These are phyloP conservation scores for Colaptes auratus DNA, from an alignment of 2,113 vertebrate genomes.

Conservation along the genomic window DNA sequence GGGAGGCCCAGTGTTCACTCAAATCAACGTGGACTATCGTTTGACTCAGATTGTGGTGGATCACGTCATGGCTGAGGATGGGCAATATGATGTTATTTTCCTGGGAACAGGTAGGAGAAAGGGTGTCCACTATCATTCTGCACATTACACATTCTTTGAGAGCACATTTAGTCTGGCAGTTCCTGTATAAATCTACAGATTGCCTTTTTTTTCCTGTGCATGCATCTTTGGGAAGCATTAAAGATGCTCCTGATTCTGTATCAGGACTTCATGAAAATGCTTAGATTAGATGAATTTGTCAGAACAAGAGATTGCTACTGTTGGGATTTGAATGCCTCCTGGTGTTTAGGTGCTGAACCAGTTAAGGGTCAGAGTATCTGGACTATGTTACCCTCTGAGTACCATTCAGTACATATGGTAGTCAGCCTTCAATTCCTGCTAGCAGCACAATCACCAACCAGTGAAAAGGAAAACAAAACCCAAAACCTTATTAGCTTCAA, in stretches of 20 bases:
- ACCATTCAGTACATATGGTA: not conserved
- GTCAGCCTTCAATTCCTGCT: not conserved
- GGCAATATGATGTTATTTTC: conserved; percentile 96
- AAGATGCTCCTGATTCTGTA: not conserved
- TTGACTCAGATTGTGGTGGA: conserved; percentile 94
- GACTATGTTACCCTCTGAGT: not conserved
- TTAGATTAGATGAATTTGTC: not conserved
- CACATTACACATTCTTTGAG: not conserved
- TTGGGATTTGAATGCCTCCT: not conserved
- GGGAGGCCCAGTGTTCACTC: conserved; percentile 87
- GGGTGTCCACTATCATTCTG: not conserved
- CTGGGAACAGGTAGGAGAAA: conserved; percentile 89
- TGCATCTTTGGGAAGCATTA: not conserved
- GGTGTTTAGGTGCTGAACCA: not conserved
- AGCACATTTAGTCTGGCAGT: not conserved
- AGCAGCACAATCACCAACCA: not conserved
- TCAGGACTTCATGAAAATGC: not conserved
- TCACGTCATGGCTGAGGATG: conserved; percentile 91
- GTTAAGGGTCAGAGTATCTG: not conserved
- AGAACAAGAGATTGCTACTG: not conserved
- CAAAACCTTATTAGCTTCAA: not conserved
- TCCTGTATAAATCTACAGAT: not conserved
- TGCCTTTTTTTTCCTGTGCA: fast-evolving
- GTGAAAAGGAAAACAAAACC: not conserved
- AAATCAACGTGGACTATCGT: conserved; percentile 88